Base-by-base conservation (phyloP, 1,140 invertebrate genomes). In the Rhopalosiphum maidis region DNA sequence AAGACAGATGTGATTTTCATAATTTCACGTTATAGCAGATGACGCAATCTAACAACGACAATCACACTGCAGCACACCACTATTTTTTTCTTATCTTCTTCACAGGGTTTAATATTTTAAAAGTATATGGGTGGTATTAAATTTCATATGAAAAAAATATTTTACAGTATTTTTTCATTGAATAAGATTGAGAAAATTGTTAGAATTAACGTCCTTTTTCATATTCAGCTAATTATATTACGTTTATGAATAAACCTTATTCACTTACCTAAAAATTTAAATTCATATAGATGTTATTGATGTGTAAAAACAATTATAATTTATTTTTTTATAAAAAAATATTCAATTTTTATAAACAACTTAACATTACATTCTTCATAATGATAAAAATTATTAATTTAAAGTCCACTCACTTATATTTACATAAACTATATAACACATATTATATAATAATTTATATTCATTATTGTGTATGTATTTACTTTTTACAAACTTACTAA, bases 1-100 rank as follows among this genome's bases (percentile, higher is more conserved):
- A 41, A 55, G 54, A 60, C 48, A 54, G 51, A 55, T 90, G 88
- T 60, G 89, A 68, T 90, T 68, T 43, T 68, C 55, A n/a, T 90
- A 90, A 90, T 90, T n/a, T 68, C 30, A 90, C 89, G 89, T 90
- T 90, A 41, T 41, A 90, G 54, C 25, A 43, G 25, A 90, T 90
- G 54, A 90, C 8, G 55, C 37, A 68, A 60, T 77, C 35, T 41
- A 46, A 55, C 8, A n/a, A 90, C 89, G 41, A 25, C 41, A 21
- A 46, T 18, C 43, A 46, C 85, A 85, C 82, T 23, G 22, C n/a
- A 35, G 5, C 41, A 46, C 43, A 46, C 41, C 85, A 86, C 41
- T 46, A 18, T 18, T 83, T 83, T 83, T 83, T 37, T 83, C 8
- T 37, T 37, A 37, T 37, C 77, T 83, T 23, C 35, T 83, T 23